phyloP scores from a whole-genome alignment of 92 coral and sea anemone species.

The Parazoanthus swiftii region DNA sequence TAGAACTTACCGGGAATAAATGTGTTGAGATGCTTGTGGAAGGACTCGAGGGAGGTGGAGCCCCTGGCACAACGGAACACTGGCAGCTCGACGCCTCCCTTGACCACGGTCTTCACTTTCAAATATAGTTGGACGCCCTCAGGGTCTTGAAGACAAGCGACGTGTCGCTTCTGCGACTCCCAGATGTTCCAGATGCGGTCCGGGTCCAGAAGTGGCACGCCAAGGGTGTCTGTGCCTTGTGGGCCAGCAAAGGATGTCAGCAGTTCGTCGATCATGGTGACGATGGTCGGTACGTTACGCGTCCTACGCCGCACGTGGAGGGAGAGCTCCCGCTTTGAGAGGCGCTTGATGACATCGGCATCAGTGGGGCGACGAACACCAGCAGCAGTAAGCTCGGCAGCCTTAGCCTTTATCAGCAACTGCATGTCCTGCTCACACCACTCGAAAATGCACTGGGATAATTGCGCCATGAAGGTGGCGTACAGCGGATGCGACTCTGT shows the following conservation, averaged over 20 bases:
- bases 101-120: slow-evolving; percentile 5
- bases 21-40: slow-evolving; percentile 26
- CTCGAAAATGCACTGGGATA: too few species aligned
- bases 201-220: background rate
- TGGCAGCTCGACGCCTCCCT: slow-evolving; percentile 37
- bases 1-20: slow-evolving; percentile 39
- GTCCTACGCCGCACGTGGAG: background rate
- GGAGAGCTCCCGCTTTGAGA: slow-evolving; percentile 35
- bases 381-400: background rate
- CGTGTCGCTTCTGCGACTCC: too few species aligned
- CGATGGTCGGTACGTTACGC: too few species aligned
- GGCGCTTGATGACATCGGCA: background rate
- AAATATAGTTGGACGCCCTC: background rate
- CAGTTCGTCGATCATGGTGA: background rate
- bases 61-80: slow-evolving; percentile 34
- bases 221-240: slow-evolving; percentile 42
- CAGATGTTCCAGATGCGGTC: too few species aligned
- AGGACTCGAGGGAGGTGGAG: slow-evolving; percentile 25
- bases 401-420: too few species aligned
- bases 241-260: slow-evolving; percentile 17
- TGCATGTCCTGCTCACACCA: too few species aligned
- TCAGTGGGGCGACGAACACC: background rate
- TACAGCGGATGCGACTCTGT: too few species aligned
- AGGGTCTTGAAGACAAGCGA: slow-evolving; percentile 11
- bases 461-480: too few species aligned